Evolutionary conservation across 2,888 invertebrate species (phyloP), one percentile per base, ranked within the genome.

Genomic region (Agrochola circellaris): DNA sequence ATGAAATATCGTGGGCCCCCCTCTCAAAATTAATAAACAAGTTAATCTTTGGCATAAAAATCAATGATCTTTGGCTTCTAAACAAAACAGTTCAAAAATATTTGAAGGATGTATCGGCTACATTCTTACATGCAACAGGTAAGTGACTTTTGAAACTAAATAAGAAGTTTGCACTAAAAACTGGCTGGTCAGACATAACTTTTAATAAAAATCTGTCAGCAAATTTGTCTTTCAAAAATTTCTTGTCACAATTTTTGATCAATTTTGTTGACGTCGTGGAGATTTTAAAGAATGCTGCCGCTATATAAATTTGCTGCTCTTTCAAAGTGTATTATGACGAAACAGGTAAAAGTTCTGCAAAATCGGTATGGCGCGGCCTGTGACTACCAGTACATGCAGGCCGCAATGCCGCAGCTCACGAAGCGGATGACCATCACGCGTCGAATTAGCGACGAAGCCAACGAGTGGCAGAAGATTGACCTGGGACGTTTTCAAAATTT

Each of bases 301-400:
- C 13, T 56, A 3, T 20, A n/a, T 26, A 70, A 6, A 0, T 65
- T 60, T 11, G 26, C 45, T 1, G 1, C 60, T 9, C 0, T 75
- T 3, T 30, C 60, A 30, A 79, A 73, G 5, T 23, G 1, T 34
- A 5, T 82, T 0, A 20, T 60, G 9, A 68, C 34, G 1, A 38
- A 64, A n/a, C 86, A 87, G 66, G 51, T 87, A 2, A 83, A 76
- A 26, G 30, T 68, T 0, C 9, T 81, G 51, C 56, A 64, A 3
- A 69, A 75, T 9, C 11, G 86, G 0, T 74, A 81, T 23, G 73
- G 66, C 1, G 73, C 75, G 0, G 54, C 75, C 0, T 83, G 75
- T 15, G 86, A 86, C 11, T 26, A 76, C 4, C 86, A 83, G 15
- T 75, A 65, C 2, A 1, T 64, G 11, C 9, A 61, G 13, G 73